Conservation (phyloP, 1,140 invertebrate genomes). For the Apocrypta bakeri region DNA sequence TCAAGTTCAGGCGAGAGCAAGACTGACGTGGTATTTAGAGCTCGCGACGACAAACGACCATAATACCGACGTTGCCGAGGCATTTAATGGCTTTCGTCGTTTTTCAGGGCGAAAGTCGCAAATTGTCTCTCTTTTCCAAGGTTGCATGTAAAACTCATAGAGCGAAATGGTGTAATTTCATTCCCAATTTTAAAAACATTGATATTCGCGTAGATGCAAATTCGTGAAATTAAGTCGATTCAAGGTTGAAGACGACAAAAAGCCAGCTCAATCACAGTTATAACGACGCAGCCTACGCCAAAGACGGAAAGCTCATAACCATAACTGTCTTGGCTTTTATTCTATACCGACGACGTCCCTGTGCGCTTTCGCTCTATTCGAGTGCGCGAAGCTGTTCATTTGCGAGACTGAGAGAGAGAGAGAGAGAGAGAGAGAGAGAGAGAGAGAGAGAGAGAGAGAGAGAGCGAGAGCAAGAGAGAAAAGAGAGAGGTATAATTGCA, state of each 20-base stretch:
- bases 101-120: too few species aligned
- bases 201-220: neutral
- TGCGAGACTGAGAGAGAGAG: too few species aligned
- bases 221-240: neutral
- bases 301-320: neutral
- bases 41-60: too few species aligned
- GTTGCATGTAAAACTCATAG: neutral
- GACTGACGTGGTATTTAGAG: neutral
- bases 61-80: neutral
- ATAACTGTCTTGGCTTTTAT: neutral
- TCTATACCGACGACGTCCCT: too few species aligned
- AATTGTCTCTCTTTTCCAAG: too few species aligned
- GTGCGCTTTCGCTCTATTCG: neutral
- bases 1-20: neutral
- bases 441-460: too few species aligned
- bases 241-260: neutral
- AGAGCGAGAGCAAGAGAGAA: too few species aligned
- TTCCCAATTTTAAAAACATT: neutral
- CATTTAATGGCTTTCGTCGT: neutral
- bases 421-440: too few species aligned
- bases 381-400: too few species aligned
- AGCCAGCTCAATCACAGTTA: neutral
- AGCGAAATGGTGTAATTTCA: neutral
- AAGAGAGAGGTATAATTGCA: too few species aligned
- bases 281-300: neutral